These are phyloP conservation scores for Protomyctophum bolini DNA, from an alignment of 2,113 vertebrate genomes.

Conservation along the genomic window DNA sequence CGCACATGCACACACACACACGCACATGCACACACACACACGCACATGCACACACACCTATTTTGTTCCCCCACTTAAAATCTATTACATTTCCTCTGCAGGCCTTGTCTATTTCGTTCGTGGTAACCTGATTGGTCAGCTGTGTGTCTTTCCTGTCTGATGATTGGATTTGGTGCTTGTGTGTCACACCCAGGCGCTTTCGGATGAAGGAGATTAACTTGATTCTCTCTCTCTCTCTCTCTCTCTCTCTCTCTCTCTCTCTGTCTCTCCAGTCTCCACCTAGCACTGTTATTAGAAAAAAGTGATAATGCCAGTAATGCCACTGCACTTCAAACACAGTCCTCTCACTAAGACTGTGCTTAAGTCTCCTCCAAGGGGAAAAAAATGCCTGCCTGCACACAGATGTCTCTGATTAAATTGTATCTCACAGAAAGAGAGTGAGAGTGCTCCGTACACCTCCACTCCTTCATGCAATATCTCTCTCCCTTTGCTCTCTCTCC, in stretches of 20 bases:
- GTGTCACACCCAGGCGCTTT: constrained; percentile 64
- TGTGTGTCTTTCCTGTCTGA: constrained; percentile 68
- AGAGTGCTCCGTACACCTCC: constrained; percentile 76
- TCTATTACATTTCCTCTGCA: constrained; percentile 68
- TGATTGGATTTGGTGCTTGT: constrained; percentile 75
- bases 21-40: constrained; percentile 19
- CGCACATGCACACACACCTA: not conserved
- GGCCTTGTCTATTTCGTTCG: constrained; percentile 63
- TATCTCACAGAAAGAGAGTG: constrained; percentile 82
- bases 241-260: constrained; percentile 15
- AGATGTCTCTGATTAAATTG: constrained; percentile 99
- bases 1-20: constrained; percentile 21
- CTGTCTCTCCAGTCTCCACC: constrained; percentile 44
- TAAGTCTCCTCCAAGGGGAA: constrained; percentile 80
- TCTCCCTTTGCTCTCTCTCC: constrained; percentile 55
- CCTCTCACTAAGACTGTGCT: constrained; percentile 85
- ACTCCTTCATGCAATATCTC: not conserved
- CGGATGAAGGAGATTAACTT: constrained; percentile 77
- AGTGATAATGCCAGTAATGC: constrained; percentile 82
- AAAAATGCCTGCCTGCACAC: constrained; percentile 89
- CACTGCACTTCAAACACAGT: constrained; percentile 87
- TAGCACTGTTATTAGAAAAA: constrained; percentile 87
- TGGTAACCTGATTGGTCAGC: constrained; percentile 76
- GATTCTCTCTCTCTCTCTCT: constrained; percentile 68
- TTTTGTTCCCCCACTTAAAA: constrained; percentile 33